Evolutionary conservation across 35 echinoderm and acorn worm species (phyloP).

Genomic region (Strongylocentrotus purpuratus): DNA sequence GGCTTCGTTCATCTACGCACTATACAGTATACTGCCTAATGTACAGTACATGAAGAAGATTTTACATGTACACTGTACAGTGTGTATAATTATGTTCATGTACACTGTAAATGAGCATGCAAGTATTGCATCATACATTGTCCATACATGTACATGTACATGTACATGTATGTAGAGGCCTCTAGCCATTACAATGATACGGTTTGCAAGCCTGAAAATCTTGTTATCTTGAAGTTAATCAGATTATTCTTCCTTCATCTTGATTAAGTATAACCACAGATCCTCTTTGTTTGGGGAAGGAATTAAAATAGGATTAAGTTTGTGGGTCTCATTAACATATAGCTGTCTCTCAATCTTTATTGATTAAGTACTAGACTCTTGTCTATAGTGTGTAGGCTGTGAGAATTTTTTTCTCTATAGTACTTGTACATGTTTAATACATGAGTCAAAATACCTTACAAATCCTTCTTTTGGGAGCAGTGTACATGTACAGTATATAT

Average conservation of each 20-base stretch:
- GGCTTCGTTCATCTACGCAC: too few relatives aligned
- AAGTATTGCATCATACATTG: background rate
- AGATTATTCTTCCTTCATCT: background rate
- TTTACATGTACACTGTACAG: background rate
- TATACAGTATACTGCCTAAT: too few relatives aligned
- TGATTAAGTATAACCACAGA: background rate
- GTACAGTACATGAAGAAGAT: too few relatives aligned
- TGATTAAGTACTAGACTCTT: too few relatives aligned
- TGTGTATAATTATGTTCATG: background rate
- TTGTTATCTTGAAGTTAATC: slow-evolving; percentile 6
- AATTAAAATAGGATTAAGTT: background rate
- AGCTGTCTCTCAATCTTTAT: background rate
- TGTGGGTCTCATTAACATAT: background rate
- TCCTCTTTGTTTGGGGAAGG: background rate
- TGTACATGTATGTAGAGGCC: background rate
- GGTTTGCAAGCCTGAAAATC: background rate
- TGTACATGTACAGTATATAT: too few relatives aligned
- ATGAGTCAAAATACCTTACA: background rate
- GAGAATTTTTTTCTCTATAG: background rate
- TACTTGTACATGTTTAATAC: background rate
- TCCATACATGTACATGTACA: too few relatives aligned
- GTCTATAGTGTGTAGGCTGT: background rate
- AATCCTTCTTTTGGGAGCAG: background rate
- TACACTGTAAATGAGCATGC: background rate
- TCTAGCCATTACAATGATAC: background rate